These are phyloP conservation scores for Heteractis magnifica DNA, from an alignment of 92 coral and sea anemone genomes.

Conservation along the genomic window DNA sequence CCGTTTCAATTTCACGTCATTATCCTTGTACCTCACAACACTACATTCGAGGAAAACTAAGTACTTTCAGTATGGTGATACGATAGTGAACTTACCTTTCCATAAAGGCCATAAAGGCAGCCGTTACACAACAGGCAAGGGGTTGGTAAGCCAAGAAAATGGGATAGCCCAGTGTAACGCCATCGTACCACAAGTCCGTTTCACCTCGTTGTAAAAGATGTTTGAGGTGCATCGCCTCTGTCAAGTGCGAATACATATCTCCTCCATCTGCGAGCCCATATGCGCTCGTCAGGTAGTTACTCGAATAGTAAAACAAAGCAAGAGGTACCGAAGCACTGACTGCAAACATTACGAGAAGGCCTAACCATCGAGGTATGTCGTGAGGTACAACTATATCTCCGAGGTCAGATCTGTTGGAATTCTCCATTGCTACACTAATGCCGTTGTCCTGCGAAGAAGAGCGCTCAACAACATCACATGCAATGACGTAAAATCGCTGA, in stretches of 20 bases:
- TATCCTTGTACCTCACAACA: background rate
- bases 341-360: constrained; percentile 44
- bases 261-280: constrained; percentile 64
- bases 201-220: constrained; percentile 49
- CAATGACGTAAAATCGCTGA: background rate
- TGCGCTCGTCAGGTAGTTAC: constrained; percentile 49
- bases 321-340: constrained; percentile 55
- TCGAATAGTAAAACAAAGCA: constrained; percentile 39
- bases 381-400: background rate
- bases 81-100: constrained; percentile 54
- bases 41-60: background rate
- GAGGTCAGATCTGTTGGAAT: background rate
- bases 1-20: background rate
- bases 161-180: constrained; percentile 69
- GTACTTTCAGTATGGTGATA: background rate
- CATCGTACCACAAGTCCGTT: constrained; percentile 71
- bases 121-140: constrained; percentile 59
- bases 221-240: constrained; percentile 52
- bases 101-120: constrained; percentile 46
- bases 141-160: constrained; percentile 73
- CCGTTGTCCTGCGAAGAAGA: background rate
- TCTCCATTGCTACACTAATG: background rate
- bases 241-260: constrained; percentile 66
- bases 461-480: background rate
- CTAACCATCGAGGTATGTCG: constrained; percentile 73